phyloP scores from a whole-genome alignment of 2,888 invertebrate species.

The Chrysopilus asiliformis region DNA sequence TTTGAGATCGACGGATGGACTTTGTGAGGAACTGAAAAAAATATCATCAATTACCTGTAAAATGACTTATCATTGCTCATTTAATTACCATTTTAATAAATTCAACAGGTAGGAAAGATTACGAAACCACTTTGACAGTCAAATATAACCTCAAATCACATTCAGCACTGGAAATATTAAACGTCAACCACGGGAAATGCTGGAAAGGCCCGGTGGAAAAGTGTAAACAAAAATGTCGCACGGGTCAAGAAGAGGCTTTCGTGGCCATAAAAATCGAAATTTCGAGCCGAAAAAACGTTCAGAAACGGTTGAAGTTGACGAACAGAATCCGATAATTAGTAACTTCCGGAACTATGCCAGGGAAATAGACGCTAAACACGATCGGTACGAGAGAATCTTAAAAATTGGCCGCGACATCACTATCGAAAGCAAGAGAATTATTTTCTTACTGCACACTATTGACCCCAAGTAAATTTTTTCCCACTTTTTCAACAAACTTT shows the following conservation, averaged over 20 bases:
- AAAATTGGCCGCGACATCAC: constrained; percentile 74
- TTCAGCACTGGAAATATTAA: too few species aligned
- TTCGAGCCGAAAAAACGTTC: constrained; percentile 9
- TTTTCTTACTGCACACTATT: constrained; percentile 70
- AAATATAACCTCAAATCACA: too few species aligned
- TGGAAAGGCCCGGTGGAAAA: too few species aligned
- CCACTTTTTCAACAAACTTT: not conserved
- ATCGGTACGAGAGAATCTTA: constrained; percentile 68
- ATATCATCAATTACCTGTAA: too few species aligned
- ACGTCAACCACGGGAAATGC: too few species aligned
- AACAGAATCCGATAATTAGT: constrained; percentile 24
- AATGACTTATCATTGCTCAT: too few species aligned
- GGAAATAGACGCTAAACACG: constrained; percentile 64
- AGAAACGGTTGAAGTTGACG: constrained; percentile 18
- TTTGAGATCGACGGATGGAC: too few species aligned
- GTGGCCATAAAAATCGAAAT: constrained; percentile 6
- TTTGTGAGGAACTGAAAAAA: too few species aligned
- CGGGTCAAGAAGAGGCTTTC: not conserved
- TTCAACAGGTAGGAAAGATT: too few species aligned
- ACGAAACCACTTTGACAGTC: too few species aligned
- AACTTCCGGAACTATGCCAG: constrained; percentile 47
- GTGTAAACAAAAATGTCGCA: constrained; percentile 6
- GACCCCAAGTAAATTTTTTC: constrained; percentile 25
- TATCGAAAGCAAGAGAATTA: constrained; percentile 80
- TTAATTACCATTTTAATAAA: too few species aligned